These are phyloP conservation scores for Patella pellucida DNA, from an alignment of 2,888 invertebrate species.

Conservation along the genomic window DNA sequence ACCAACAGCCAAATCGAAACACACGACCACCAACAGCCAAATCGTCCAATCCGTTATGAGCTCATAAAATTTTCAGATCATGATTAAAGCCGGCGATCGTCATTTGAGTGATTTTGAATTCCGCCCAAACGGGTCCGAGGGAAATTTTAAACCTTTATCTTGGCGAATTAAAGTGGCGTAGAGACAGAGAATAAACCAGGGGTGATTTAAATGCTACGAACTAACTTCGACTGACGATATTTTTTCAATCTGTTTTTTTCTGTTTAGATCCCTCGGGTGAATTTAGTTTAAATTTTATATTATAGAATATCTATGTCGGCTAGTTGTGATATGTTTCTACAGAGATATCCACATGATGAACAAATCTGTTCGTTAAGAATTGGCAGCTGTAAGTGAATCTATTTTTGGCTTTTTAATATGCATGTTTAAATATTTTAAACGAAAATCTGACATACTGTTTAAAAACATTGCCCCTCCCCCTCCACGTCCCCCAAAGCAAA, in stretches of 20 bases:
- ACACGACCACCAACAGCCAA: no score
- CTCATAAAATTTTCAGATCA: no score
- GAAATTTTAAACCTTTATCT: no score
- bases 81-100: no score
- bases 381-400: slow-evolving; percentile 90
- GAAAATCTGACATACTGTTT: no score
- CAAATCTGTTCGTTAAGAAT: slow-evolving; percentile 94
- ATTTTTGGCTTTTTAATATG: background rate
- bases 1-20: no score
- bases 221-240: background rate
- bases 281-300: background rate
- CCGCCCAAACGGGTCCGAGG: no score
- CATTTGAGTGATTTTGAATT: no score
- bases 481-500: no score
- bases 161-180: background rate
- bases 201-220: background rate
- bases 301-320: slow-evolving; percentile 91
- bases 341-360: slow-evolving; percentile 94
- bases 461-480: no score
- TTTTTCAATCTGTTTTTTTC: slow-evolving; percentile 46
- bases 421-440: no score
- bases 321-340: slow-evolving; percentile 97
- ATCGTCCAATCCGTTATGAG: no score
- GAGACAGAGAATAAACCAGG: background rate
- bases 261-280: background rate